A percentile compares a stretch with the other conserved stretches of the same genome.
phyloP scores from a whole-genome alignment of 1,140 invertebrate species.

The Drosophila equinoxialis region DNA sequence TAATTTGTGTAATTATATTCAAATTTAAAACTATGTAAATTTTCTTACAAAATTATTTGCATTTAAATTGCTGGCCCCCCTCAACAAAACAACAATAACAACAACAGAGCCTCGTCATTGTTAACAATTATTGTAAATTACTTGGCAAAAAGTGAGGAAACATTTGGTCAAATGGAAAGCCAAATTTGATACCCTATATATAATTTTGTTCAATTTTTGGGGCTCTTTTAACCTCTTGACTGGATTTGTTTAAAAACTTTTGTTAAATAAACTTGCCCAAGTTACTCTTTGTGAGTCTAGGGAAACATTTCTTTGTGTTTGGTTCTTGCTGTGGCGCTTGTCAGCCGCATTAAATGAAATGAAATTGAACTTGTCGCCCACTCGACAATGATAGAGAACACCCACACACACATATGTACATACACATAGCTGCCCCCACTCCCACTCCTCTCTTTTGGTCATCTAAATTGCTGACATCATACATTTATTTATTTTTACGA shows the following conservation, averaged over 20 bases:
- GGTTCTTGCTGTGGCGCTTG: slow-evolving; percentile 21
- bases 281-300: too few species aligned
- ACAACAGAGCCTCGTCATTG: slow-evolving; percentile 32
- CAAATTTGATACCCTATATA: background rate
- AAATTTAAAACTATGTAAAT: slow-evolving; percentile 77
- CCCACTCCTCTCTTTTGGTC: background rate
- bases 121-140: slow-evolving; percentile 80
- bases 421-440: slow-evolving; percentile 6
- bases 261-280: too few species aligned
- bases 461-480: slow-evolving; percentile 65
- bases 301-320: slow-evolving; percentile 13
- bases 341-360: slow-evolving; percentile 48
- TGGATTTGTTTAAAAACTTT: too few species aligned
- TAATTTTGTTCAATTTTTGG: background rate
- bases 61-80: slow-evolving; percentile 62
- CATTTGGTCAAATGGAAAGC: background rate
- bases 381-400: slow-evolving; percentile 37
- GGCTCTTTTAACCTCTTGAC: background rate
- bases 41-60: slow-evolving; percentile 74
- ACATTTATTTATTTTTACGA: slow-evolving; percentile 40
- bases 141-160: slow-evolving; percentile 41
- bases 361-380: slow-evolving; percentile 73
- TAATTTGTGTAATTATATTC: slow-evolving; percentile 80
- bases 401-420: background rate
- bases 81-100: slow-evolving; percentile 10